Percentiles rank a stretch among this genome's conserved stretches.
Conservation (phyloP, 2,888 invertebrate genomes). For the Hydraecia micacea region DNA sequence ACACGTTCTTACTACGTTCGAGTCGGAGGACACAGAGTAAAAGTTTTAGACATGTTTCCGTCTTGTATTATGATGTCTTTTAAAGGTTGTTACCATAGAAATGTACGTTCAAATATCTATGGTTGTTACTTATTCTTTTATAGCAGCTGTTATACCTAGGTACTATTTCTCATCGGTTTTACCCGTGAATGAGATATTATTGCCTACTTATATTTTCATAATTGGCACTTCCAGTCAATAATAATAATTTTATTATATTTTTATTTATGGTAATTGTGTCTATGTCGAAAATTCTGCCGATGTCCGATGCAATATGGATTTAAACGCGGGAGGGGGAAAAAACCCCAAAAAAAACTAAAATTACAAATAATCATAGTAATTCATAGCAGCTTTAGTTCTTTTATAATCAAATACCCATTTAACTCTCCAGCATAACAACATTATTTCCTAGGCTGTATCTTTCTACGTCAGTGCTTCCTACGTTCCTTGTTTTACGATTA, state of each 20-base stretch:
- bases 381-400: no score
- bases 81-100: not conserved
- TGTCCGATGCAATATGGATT: not conserved
- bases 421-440: not conserved
- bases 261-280: not conserved
- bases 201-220: not conserved
- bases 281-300: not conserved
- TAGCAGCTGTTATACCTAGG: not conserved
- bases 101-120: no score
- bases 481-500: conserved; percentile 59
- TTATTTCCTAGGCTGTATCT: conserved; percentile 37
- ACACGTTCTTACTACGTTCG: not conserved
- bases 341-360: no score
- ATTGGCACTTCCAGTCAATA: not conserved
- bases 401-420: no score
- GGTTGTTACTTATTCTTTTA: not conserved
- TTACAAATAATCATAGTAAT: no score
- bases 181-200: not conserved
- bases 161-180: not conserved
- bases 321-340: not conserved
- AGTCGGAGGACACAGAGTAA: not conserved
- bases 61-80: not conserved
- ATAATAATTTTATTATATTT: not conserved
- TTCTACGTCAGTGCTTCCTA: conserved; percentile 50
- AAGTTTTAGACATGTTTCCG: not conserved